Conservation (phyloP, 2,113 vertebrate species). For the Rafetus swinhoei region DNA sequence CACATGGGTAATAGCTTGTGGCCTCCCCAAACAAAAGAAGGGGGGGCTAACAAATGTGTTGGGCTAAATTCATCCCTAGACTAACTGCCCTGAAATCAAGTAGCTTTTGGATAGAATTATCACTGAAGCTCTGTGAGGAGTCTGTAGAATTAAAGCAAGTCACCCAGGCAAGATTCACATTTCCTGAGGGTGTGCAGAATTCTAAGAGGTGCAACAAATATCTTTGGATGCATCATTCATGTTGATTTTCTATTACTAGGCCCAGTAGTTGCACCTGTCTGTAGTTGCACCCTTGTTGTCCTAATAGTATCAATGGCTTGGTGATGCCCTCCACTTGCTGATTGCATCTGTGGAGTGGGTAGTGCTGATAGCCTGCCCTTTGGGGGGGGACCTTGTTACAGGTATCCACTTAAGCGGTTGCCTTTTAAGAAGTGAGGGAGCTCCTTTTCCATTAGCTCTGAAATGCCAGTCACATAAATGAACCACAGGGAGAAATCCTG, state of each 20-base stretch:
- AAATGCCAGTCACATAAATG: background rate
- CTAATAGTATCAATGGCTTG: background rate
- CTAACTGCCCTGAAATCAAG: background rate
- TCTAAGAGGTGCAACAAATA: background rate
- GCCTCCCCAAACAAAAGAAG: background rate
- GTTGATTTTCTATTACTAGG: rapidly evolving
- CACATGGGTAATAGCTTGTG: background rate
- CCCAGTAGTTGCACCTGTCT: rapidly evolving
- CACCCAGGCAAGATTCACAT: rapidly evolving
- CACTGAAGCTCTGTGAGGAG: background rate
- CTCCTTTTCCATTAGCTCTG: background rate
- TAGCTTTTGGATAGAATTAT: background rate
- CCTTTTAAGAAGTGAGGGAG: slow-evolving; percentile 14
- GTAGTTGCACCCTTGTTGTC: rapidly evolving
- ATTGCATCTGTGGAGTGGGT: slow-evolving; percentile 50
- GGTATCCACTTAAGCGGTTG: background rate
- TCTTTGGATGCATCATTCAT: rapidly evolving
- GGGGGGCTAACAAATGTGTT: background rate
- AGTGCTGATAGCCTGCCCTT: background rate
- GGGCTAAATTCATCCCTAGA: background rate
- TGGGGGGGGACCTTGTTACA: background rate
- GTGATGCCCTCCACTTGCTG: rapidly evolving
- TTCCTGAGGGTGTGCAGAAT: rapidly evolving
- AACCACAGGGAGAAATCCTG: background rate
- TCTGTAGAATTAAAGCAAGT: background rate